Base-by-base conservation (phyloP, 2,888 invertebrate genomes). In the Tillus elongatus region DNA sequence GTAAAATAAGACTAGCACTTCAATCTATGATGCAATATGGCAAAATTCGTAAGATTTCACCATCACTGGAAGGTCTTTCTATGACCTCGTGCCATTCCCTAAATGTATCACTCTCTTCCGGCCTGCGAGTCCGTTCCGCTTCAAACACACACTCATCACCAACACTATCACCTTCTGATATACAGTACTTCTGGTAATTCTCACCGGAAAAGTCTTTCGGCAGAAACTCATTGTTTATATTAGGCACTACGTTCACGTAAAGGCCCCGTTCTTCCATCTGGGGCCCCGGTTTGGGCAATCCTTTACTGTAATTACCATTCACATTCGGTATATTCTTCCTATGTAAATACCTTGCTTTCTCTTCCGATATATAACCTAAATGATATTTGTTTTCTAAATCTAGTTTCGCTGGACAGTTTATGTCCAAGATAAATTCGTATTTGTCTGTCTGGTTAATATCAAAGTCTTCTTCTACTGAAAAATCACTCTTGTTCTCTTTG, bases 11-110 rank as follows among this genome's bases (percentile, higher is more conserved):
- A 52, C 54, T 66, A 56, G 47, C 39, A 34, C 36, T 50, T 75
- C 73, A 92, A 80, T 93, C 92, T 70, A 92, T 85, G 67, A 92
- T 84, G 70, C 92, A 91, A 72, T 96, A 96, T 71, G 95, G 95
- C 78, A 95, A 77, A 73, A 95, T 88, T 67, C 87, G 77, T 63
- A 95, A 77, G 60, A 76, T 71, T 63, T 86, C 82, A 59, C 82
- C 84, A 59, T 85, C 77, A 56, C 75, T 77, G 43, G 86, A 79
- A 58, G 74, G 72, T 57, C 75, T 70, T 52, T 82, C 78, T 48
- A 83, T 76, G 61, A 87, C 82, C 70, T 92, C 82, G 66, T 91
- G 86, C 91, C 93, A 96, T 70, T 91, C 87, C 50, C 82, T 76
- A 73, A 93, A 96, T 58, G 72, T 72, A 10, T 59, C 36, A 19